Percentiles rank a stretch among this genome's conserved stretches.
These are phyloP conservation scores for Nasonia giraulti DNA, from an alignment of 1,140 invertebrate genomes.

Conservation along the genomic window DNA sequence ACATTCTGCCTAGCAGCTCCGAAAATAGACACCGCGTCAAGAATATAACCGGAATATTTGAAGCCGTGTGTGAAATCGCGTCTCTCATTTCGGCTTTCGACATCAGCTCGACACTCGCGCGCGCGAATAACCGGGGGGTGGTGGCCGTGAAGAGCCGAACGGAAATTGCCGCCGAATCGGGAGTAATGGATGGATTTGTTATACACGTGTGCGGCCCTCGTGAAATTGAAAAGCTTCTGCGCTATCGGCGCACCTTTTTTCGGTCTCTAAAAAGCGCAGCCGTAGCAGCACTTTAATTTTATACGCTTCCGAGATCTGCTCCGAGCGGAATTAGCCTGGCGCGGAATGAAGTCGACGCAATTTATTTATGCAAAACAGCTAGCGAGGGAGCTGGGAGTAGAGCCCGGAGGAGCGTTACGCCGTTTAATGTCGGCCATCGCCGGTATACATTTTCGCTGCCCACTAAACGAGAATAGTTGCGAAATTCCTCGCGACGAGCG, in stretches of 20 bases:
- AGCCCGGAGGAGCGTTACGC: background rate
- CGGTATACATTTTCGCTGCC: background rate
- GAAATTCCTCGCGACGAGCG: background rate
- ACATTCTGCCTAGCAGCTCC: too few species aligned
- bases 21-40: background rate
- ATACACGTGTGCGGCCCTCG: background rate
- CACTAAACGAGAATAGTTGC: background rate
- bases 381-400: background rate
- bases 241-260: background rate
- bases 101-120: background rate
- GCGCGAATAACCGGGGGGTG: background rate
- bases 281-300: background rate
- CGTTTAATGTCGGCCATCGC: background rate
- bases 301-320: background rate
- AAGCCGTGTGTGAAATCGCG: background rate
- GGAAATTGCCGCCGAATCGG: constrained; percentile 21
- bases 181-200: constrained; percentile 33
- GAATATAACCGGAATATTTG: background rate
- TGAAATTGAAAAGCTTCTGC: background rate
- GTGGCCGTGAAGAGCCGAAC: constrained; percentile 3
- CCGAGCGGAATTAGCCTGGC: background rate
- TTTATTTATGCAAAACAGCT: background rate
- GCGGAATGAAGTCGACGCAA: background rate
- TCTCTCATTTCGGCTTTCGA: background rate
- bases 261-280: background rate